Evolutionary conservation across 2,797 vertebrate species (phyloP).

Genomic region (Spinibarbus caldwelli): DNA sequence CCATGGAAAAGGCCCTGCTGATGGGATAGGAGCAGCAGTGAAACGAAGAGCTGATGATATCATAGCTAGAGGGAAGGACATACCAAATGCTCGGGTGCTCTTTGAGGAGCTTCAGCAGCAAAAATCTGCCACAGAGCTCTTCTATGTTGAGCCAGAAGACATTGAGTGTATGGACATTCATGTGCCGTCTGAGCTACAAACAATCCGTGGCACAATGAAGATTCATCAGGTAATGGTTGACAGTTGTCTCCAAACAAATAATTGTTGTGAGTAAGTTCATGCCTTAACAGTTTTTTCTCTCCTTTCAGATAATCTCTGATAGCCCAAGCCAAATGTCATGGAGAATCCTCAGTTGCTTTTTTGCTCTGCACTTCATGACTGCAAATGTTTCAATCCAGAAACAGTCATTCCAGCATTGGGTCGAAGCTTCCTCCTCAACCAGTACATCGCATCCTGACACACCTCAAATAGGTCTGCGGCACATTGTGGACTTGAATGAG

Average conservation of each 20-base stretch:
- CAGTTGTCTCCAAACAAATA: slow-evolving; percentile 18
- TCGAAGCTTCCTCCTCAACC: no score
- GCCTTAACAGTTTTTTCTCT: no score
- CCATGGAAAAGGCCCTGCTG: slow-evolving; percentile 26
- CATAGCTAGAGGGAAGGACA: slow-evolving; percentile 28
- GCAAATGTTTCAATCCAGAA: background rate
- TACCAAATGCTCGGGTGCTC: slow-evolving; percentile 23
- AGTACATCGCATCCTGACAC: background rate
- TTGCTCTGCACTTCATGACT: background rate
- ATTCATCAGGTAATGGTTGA: slow-evolving; percentile 15
- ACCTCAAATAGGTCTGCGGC: background rate
- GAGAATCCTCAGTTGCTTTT: background rate
- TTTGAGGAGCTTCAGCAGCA: slow-evolving; percentile 40
- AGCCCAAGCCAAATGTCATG: background rate
- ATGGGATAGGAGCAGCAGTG: slow-evolving; percentile 32
- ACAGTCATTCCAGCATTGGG: no score
- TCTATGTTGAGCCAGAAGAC: background rate
- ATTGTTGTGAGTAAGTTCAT: background rate
- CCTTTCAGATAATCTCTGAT: slow-evolving; percentile 9
- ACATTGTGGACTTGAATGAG: background rate
- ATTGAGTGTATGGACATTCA: slow-evolving; percentile 21
- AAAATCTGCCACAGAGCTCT: slow-evolving; percentile 18
- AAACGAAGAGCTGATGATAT: slow-evolving; percentile 33
- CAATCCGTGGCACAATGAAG: slow-evolving; percentile 22
- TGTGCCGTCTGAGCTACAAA: slow-evolving; percentile 18